Evolutionary conservation across 2,113 vertebrate species (phyloP).

Genomic region (Halcyon senegalensis): DNA sequence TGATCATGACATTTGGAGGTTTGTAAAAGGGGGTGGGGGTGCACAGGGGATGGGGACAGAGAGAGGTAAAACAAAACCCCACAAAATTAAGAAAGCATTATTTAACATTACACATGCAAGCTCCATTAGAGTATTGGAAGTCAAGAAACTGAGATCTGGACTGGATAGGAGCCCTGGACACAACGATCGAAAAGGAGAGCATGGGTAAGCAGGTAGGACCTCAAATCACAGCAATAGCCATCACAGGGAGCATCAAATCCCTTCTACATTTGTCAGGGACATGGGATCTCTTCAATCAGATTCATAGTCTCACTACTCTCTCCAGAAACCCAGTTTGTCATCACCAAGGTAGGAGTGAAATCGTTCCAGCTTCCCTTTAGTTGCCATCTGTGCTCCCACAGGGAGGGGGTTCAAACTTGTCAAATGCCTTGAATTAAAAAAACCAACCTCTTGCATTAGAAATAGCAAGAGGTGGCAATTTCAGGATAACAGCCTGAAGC

Average conservation of each 20-base stretch:
- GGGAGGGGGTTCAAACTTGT: constrained; percentile 32
- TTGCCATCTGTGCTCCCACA: constrained; percentile 9
- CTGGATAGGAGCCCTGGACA: not conserved
- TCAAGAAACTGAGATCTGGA: not conserved
- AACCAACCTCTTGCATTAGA: not conserved
- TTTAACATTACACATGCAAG: not conserved
- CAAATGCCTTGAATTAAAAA: constrained; percentile 19
- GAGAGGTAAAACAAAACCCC: not conserved
- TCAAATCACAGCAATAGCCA: not conserved
- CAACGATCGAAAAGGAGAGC: not conserved
- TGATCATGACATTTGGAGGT: not conserved
- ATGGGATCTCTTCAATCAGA: not conserved
- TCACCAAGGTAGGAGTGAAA: not conserved
- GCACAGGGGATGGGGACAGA: not conserved
- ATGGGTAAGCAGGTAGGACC: not conserved
- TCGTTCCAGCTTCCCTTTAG: constrained; percentile 17
- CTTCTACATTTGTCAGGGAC: not conserved
- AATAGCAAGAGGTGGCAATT: not conserved
- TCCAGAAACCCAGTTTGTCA: not conserved
- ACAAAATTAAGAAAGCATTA: not conserved
- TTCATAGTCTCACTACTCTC: not conserved
- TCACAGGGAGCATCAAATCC: not conserved
- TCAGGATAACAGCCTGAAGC: not conserved
- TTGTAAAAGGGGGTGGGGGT: too few relatives aligned
- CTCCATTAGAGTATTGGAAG: not conserved